Percentiles rank a stretch among this genome's conserved stretches.
These are phyloP conservation scores for Polydrusus cervinus DNA, from an alignment of 2,888 invertebrate species.

Conservation along the genomic window DNA sequence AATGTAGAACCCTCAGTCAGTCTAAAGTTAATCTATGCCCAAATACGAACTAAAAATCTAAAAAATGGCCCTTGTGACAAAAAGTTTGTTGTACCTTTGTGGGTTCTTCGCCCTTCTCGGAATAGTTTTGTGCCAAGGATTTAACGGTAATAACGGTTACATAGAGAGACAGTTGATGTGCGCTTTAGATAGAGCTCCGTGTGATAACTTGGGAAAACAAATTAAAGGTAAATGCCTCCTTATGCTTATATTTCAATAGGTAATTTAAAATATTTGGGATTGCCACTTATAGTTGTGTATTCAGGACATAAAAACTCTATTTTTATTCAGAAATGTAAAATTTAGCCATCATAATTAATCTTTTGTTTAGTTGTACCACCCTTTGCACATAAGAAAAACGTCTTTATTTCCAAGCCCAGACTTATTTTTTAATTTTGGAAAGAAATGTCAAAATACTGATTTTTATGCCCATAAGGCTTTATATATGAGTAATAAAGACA, in stretches of 20 bases:
- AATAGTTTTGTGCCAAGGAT: constrained; percentile 54
- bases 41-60: constrained; percentile 18
- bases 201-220: constrained; percentile 76
- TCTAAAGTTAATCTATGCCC: constrained; percentile 26
- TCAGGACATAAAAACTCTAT: too few species aligned
- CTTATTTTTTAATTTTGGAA: too few species aligned
- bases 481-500: too few species aligned
- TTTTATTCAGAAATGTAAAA: too few species aligned
- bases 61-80: constrained; percentile 31
- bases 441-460: too few species aligned
- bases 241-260: not conserved
- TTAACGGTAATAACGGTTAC: constrained; percentile 61
- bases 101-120: constrained; percentile 15
- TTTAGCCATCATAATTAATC: too few species aligned
- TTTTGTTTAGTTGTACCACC: too few species aligned
- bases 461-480: too few species aligned
- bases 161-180: constrained; percentile 74
- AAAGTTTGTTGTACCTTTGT: constrained; percentile 31
- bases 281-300: too few species aligned
- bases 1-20: constrained; percentile 42
- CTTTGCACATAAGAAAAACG: too few species aligned
- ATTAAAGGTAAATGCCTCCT: constrained; percentile 73
- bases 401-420: too few species aligned
- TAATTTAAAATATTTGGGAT: too few species aligned
- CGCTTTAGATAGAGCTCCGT: constrained; percentile 75